Base-by-base conservation (phyloP, 2,113 vertebrate genomes). In the Prunella fulvescens region DNA sequence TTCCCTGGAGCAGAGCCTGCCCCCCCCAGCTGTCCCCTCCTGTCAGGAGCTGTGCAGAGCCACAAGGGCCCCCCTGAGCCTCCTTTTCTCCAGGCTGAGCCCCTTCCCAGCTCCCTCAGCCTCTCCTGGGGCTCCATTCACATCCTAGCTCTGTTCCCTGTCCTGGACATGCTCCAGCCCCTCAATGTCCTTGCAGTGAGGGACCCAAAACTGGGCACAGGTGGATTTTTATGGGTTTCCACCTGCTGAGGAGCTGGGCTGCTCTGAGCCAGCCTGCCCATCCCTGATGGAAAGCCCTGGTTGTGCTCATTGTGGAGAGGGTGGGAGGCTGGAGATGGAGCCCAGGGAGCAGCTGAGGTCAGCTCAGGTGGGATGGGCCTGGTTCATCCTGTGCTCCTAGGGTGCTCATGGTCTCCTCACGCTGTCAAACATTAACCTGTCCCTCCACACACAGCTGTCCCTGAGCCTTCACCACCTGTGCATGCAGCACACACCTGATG, bases 321-420 rank as follows among this genome's bases (percentile, higher is more conserved):
- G 8, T 6, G 61, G 70, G 77, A 6, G 23, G 26, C 19, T 6
- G 10, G 2, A 3, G 14, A 3, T 3, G 13, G 56, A 78, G 56
- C 4, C 8, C n/a, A 10, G 0, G 1, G 16, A n/a, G 29, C 1
- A 3, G 37, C 6, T 20, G 69, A 66, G 12, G 8, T 12, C 53
- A 60, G 48, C 57, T n/a, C 1, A 1, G 42, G 17, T 0, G 45
- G 35, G 39, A 9, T 3, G 29, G 31, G 7, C 3, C 0, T 0
- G 18, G 35, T 3, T 11, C 71, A 1, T 14, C 16, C 72, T 5
- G 15, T 45, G 67, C 86, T 76, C 11, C 9, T 0, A 1, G 17
- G 31, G 10, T 3, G 10, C 56, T 24, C 60, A 4, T 62, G 56
- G 11, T 12, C 26, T 86, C 45, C 61, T 77, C 3, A 0, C 3